phyloP scores from a whole-genome alignment of 2,888 invertebrate genomes.

The Oscheius onirici region DNA sequence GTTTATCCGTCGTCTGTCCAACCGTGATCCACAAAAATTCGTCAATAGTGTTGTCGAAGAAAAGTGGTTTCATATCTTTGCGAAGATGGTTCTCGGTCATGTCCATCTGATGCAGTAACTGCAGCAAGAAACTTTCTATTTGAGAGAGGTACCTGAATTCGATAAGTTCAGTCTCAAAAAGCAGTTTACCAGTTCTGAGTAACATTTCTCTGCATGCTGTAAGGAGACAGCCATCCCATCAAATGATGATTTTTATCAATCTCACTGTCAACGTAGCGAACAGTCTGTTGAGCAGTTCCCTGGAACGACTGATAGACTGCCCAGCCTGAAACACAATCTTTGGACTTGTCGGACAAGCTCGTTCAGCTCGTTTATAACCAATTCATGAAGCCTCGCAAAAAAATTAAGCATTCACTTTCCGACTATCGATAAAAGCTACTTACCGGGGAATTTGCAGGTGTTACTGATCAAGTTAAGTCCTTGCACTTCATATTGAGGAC shows the following conservation, averaged over 20 bases:
- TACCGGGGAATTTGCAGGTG: constrained; percentile 43
- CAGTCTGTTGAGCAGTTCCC: constrained; percentile 39
- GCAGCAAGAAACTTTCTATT: constrained; percentile 40
- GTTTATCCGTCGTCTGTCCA: constrained; percentile 34
- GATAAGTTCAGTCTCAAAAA: neutral
- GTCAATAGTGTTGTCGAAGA: constrained; percentile 61
- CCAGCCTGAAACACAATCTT: constrained; percentile 40
- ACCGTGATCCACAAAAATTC: constrained; percentile 55
- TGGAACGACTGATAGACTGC: constrained; percentile 50
- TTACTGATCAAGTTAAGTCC: constrained; percentile 38
- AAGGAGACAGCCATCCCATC: constrained; percentile 62
- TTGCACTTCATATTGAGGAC: constrained; percentile 43
- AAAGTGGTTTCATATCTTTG: constrained; percentile 50
- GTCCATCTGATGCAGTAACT: constrained; percentile 35
- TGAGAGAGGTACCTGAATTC: constrained; percentile 50
- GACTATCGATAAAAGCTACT: neutral
- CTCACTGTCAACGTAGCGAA: constrained; percentile 41
- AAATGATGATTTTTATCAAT: constrained; percentile 55
- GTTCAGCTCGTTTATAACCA: neutral
- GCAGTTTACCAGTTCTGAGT: constrained; percentile 54
- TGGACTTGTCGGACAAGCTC: neutral
- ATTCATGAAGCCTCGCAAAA: too few species aligned
- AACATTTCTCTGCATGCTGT: constrained; percentile 54
- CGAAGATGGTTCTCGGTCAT: constrained; percentile 44
- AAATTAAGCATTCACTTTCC: neutral